phyloP scores from a whole-genome alignment of 1,140 invertebrate species.

The Eulimnadia texana region DNA sequence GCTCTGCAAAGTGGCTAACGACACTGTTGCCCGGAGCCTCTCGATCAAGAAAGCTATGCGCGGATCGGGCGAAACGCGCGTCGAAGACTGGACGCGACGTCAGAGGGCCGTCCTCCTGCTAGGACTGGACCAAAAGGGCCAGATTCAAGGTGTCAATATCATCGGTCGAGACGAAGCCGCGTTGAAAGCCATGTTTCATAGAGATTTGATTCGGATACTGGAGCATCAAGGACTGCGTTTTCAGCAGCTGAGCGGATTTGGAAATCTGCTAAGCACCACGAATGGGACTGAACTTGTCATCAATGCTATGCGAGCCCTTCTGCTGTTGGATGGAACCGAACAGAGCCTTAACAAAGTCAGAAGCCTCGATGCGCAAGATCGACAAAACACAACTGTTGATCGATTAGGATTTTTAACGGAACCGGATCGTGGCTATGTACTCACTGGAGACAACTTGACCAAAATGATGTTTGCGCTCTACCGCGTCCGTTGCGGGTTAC shows the following conservation, averaged over 20 bases:
- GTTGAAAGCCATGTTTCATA: slow-evolving; percentile 1
- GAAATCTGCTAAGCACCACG: not conserved
- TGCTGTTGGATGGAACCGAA: slow-evolving; percentile 5
- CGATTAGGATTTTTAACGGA: not conserved
- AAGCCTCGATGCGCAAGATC: not conserved
- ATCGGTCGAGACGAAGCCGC: slow-evolving; percentile 1
- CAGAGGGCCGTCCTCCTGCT: slow-evolving; percentile 7
- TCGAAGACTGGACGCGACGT: slow-evolving; percentile 1
- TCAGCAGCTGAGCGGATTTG: slow-evolving; percentile 1
- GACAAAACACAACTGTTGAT: not conserved
- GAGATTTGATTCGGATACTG: not conserved
- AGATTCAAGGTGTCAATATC: not conserved
- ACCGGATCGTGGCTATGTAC: not conserved
- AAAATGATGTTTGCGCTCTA: slow-evolving; percentile 11
- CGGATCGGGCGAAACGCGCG: not conserved
- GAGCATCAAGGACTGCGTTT: not conserved
- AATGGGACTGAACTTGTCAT: slow-evolving; percentile 2
- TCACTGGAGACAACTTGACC: slow-evolving; percentile 6
- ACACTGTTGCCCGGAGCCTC: not conserved
- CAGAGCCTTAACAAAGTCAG: not conserved
- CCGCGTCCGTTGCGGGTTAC: not conserved
- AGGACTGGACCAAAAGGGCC: not conserved
- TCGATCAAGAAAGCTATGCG: not conserved
- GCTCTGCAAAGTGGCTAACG: slow-evolving; percentile 6
- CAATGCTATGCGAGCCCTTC: slow-evolving; percentile 5